phyloP scores from a whole-genome alignment of 2,797 vertebrate genomes.

The Darevskia nairensis region DNA sequence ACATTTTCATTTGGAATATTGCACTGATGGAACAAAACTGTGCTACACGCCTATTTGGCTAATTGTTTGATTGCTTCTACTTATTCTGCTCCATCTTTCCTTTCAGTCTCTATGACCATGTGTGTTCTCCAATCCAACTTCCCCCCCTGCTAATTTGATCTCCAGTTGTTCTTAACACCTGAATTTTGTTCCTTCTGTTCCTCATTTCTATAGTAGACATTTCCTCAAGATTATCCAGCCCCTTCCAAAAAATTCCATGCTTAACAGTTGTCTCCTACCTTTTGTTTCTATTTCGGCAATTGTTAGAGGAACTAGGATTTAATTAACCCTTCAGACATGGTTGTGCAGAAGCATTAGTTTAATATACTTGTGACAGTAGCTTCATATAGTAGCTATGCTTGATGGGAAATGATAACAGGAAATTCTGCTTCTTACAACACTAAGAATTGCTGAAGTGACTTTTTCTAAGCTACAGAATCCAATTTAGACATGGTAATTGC shows the following conservation, averaged over 20 bases:
- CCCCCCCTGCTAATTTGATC: neutral
- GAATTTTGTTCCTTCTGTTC: neutral
- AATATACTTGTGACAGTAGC: neutral
- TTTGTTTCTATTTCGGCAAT: neutral
- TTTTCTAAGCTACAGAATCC: conserved; percentile 10
- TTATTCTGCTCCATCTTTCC: neutral
- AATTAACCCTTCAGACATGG: conserved; percentile 32
- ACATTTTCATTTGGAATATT: neutral
- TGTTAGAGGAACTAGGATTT: conserved; percentile 1
- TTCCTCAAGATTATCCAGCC: neutral
- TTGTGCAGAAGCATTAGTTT: neutral
- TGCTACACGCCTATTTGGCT: neutral
- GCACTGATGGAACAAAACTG: neutral
- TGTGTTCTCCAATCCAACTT: neutral
- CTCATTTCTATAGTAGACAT: neutral
- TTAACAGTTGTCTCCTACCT: neutral
- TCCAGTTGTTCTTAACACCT: neutral
- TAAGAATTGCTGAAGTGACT: neutral
- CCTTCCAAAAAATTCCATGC: too few species aligned
- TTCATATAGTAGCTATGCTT: neutral
- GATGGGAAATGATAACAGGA: conserved; percentile 3
- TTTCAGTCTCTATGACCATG: neutral
- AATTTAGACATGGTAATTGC: conserved; percentile 11
- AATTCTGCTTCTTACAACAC: neutral
- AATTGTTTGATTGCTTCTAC: neutral